Evolutionary conservation across 92 coral and sea anemone genomes (phyloP), one percentile per base, ranked within the genome.

Genomic region (Heliopora coerulea): DNA sequence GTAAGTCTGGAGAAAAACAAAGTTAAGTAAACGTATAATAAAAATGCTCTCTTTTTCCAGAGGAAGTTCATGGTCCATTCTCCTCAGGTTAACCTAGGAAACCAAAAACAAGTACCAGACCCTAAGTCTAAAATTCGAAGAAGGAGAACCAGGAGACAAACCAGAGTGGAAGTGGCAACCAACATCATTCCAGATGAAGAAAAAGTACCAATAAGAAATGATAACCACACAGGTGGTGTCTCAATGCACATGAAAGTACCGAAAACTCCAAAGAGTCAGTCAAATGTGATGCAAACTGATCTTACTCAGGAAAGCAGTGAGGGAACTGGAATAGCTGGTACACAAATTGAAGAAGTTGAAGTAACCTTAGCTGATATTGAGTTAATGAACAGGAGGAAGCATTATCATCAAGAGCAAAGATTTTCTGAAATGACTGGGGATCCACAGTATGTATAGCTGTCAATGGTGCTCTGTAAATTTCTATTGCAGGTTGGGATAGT

Each of bases 361-460:
- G 79, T 34, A 37, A 66, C 50, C 42, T 30, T 61, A 57, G 84
- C 67, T 65, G 64, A 46, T 60, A 63, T 72, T 9, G 84, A 69
- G 31, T 66, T 26, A 59, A 65, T 8, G 84, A 81, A 72, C 49
- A 29, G n/a, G 63, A 81, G 17, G 64, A 65, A 41, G 39, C 29
- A 37, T 30, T 84, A 10, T 56, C 19, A 27, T 39, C 78, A 59
- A 79, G 81, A 49, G 78, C 87, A 87, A 49, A 88, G 85, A 60
- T 84, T 90, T 25, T 72, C 91, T 29, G 96, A 93, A 42, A 82
- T 90, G 72, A 77, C 86, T 19, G 98, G 98, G 0, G 77, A 79
- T 41, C 95, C 98, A 13, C 96, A 93, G 27, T 93, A 87, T 57
- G 98, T 92, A 26, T 92, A 74, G 86, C 19, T n/a, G n/a, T n/a